These are phyloP conservation scores for Poeciliopsis prolifica DNA, from an alignment of 2,113 vertebrate species.

Conservation along the genomic window DNA sequence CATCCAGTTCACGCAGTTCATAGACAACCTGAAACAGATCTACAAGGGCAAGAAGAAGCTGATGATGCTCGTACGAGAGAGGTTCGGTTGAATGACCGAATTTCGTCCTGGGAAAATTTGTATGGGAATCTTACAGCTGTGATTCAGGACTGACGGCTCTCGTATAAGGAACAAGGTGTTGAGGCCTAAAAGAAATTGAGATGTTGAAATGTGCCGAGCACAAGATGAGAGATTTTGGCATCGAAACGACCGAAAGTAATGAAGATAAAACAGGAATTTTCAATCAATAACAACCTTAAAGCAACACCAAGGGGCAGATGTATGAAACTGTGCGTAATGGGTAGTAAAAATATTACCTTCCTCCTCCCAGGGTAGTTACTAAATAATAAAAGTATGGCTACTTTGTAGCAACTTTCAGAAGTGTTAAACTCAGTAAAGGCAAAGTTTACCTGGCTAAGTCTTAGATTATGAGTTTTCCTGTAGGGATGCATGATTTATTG, in stretches of 20 bases:
- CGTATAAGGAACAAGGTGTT: constrained; percentile 7
- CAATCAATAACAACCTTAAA: neutral
- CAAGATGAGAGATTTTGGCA: constrained; percentile 2
- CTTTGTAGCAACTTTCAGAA: too few relatives aligned
- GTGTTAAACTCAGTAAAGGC: too few relatives aligned
- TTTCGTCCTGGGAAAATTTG: constrained; percentile 73
- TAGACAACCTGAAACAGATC: constrained; percentile 75
- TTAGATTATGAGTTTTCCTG: too few relatives aligned
- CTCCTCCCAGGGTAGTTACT: too few relatives aligned
- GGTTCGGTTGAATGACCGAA: constrained; percentile 62
- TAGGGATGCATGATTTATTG: too few relatives aligned
- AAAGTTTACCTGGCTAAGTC: too few relatives aligned
- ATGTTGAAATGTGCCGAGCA: neutral
- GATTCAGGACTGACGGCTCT: constrained; percentile 16
- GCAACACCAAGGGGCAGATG: constrained; percentile 38
- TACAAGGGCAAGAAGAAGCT: constrained; percentile 77
- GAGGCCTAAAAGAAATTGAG: constrained; percentile 14
- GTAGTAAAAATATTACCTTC: neutral
- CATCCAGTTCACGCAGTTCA: constrained; percentile 72
- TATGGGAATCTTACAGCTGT: neutral
- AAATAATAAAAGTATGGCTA: too few relatives aligned
- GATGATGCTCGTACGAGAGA: constrained; percentile 71
- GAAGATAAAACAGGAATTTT: constrained; percentile 1
- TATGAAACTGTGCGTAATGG: neutral
- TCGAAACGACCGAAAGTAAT: neutral